Evolutionary conservation across 2,888 invertebrate species (phyloP).

Genomic region (Augiades crinisus): DNA sequence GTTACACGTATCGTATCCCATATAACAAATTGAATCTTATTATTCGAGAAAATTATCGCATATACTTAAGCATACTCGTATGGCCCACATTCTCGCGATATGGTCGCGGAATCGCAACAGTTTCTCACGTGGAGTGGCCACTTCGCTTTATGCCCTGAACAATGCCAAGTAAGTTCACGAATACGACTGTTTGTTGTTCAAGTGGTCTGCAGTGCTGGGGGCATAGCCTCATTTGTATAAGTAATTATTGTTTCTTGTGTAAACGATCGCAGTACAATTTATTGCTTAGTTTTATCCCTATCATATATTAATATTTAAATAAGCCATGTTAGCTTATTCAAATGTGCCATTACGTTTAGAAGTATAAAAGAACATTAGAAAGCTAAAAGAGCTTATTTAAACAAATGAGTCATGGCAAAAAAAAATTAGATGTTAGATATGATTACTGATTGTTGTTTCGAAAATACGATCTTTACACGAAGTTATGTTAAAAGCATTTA

Average conservation of each 20-base stretch:
- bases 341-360: neutral
- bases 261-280: slow-evolving; percentile 50
- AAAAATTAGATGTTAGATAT: too few relatives aligned
- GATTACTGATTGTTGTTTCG: too few relatives aligned
- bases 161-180: slow-evolving; percentile 61
- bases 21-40: slow-evolving; percentile 4
- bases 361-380: too few relatives aligned
- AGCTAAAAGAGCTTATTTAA: too few relatives aligned
- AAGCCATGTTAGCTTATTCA: neutral
- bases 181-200: slow-evolving; percentile 46
- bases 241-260: slow-evolving; percentile 50
- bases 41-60: slow-evolving; percentile 10
- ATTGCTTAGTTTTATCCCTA: too few relatives aligned
- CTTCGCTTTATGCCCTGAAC: slow-evolving; percentile 60
- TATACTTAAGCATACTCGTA: slow-evolving; percentile 12
- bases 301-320: too few relatives aligned
- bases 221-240: slow-evolving; percentile 47
- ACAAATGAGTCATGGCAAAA: too few relatives aligned
- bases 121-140: slow-evolving; percentile 66
- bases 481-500: too few relatives aligned
- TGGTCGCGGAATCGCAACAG: slow-evolving; percentile 51
- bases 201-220: slow-evolving; percentile 51
- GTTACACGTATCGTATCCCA: slow-evolving; percentile 6
- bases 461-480: too few relatives aligned
- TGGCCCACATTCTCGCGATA: slow-evolving; percentile 53